Evolutionary conservation across 2,113 vertebrate species (phyloP), one percentile per base, ranked within the genome.

Genomic region (Heliornis fulica): DNA sequence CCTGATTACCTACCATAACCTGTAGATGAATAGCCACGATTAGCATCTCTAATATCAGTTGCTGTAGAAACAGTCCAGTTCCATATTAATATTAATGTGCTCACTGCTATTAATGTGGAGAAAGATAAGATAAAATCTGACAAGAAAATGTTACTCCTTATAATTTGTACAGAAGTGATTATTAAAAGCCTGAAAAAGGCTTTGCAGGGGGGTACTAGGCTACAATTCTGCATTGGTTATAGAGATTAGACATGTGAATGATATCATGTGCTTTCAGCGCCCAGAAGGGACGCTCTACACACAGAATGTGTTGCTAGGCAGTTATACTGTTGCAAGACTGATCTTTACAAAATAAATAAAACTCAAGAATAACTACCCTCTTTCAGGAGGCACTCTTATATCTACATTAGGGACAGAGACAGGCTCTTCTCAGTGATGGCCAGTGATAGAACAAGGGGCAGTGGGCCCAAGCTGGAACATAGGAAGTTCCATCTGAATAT

Each of bases 11-110:
- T 78, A 89, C 59, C 40, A 78, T 92, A 90, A 89, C 26, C 23
- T 40, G 57, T 63, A 85, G 70, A 91, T 2, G 6, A 91, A 95
- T 83, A 76, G 56, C 43, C 76, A 76, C 0, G 1, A 96, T 97
- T 96, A 96, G n/a, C 75, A 90, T 94, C 56, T 84, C 66, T 83
- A 83, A 90, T 83, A 92, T 43, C 57, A 74, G 60, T 88, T 69
- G 28, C 34, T 78, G n/a, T 57, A 83, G 76, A 91, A 96, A 89
- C n/a, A 85, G 51, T 45, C 41, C 45, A 29, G 26, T 59, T 83
- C 81, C 3, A 1, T 72, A 82, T 72, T 76, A 87, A 76, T 89
- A 86, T 61, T 74, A 75, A 93, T 84, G 46, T 75, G 66, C 61
- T 77, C 12, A 19, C 17, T 57, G 59, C 36, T 84, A 76, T 82